A percentile compares a stretch with the other conserved stretches of the same genome.
Evolutionary conservation across 1,140 invertebrate species (phyloP).

Genomic region (Leptinotarsa texana): DNA sequence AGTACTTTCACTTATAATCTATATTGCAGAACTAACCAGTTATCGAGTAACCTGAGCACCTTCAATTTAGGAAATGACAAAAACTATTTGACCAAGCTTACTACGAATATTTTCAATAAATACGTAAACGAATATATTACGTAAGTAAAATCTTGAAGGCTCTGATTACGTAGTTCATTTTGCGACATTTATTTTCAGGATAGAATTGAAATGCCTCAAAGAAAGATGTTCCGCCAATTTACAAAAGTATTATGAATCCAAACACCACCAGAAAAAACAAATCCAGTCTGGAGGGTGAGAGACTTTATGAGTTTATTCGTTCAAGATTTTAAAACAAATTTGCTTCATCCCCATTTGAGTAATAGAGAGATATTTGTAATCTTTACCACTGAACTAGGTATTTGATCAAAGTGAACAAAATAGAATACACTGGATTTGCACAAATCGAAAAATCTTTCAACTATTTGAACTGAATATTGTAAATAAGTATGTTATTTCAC

Average conservation of each 20-base stretch:
- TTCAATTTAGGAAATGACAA: constrained; percentile 83
- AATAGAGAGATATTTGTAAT: no score
- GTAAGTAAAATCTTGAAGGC: constrained; percentile 55
- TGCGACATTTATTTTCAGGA: constrained; percentile 56
- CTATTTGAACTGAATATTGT: not conserved
- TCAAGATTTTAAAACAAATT: no score
- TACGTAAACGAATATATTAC: constrained; percentile 58
- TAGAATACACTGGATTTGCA: no score
- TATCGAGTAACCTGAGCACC: constrained; percentile 71
- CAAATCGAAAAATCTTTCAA: no score
- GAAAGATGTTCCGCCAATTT: constrained; percentile 76
- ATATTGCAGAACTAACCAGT: constrained; percentile 67
- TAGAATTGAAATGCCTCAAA: constrained; percentile 77
- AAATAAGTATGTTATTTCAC: not conserved
- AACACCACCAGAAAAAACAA: constrained; percentile 94
- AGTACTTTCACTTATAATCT: not conserved
- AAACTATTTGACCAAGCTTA: constrained; percentile 78
- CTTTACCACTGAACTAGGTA: no score
- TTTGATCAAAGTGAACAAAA: no score
- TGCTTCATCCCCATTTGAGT: no score
- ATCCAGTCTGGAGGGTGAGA: constrained; percentile 63
- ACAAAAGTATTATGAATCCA: constrained; percentile 88
- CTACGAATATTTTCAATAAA: constrained; percentile 81
- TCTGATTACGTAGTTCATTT: not conserved
- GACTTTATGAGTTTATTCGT: no score